phyloP scores from a whole-genome alignment of 64 coral and sea anemone species.

The Anthopleura sola region DNA sequence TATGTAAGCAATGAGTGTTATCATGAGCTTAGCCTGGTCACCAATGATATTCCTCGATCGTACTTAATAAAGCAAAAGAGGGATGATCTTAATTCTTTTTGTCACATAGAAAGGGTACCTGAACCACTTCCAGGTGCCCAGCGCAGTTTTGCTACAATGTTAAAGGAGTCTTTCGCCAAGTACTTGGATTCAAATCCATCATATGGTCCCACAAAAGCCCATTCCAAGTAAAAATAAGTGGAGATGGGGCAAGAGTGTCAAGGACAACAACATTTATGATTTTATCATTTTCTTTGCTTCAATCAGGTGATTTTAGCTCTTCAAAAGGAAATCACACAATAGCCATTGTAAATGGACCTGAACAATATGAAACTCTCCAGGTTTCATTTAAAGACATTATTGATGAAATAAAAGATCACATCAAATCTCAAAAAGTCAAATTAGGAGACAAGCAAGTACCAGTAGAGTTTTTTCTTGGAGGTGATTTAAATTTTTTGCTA shows the following conservation, averaged over 20 bases:
- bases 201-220: slow-evolving; percentile 9
- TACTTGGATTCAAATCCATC: slow-evolving; percentile 33
- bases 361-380: slow-evolving; percentile 39
- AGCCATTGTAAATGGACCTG: slow-evolving; percentile 21
- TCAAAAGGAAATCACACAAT: slow-evolving; percentile 29
- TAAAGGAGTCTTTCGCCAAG: slow-evolving; percentile 18
- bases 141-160: slow-evolving; percentile 25
- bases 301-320: neutral
- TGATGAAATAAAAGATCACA: slow-evolving; percentile 12
- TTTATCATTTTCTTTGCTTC: slow-evolving; percentile 41
- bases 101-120: slow-evolving; percentile 31
- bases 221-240: slow-evolving; percentile 15
- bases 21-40: slow-evolving; percentile 28
- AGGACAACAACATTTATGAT: slow-evolving; percentile 42
- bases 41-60: slow-evolving; percentile 18
- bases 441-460: neutral
- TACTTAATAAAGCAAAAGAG: slow-evolving; percentile 31
- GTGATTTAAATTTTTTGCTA: slow-evolving; percentile 45
- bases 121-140: slow-evolving; percentile 34
- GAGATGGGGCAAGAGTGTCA: slow-evolving; percentile 27
- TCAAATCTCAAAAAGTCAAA: neutral
- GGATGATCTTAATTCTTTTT: neutral
- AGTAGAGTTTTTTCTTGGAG: slow-evolving; percentile 40
- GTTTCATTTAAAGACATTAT: slow-evolving; percentile 20
- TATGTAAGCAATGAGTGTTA: slow-evolving; percentile 32